These are phyloP conservation scores for Acrocephalus scirpaceus DNA, from an alignment of 2,797 vertebrate genomes.

Conservation along the genomic window DNA sequence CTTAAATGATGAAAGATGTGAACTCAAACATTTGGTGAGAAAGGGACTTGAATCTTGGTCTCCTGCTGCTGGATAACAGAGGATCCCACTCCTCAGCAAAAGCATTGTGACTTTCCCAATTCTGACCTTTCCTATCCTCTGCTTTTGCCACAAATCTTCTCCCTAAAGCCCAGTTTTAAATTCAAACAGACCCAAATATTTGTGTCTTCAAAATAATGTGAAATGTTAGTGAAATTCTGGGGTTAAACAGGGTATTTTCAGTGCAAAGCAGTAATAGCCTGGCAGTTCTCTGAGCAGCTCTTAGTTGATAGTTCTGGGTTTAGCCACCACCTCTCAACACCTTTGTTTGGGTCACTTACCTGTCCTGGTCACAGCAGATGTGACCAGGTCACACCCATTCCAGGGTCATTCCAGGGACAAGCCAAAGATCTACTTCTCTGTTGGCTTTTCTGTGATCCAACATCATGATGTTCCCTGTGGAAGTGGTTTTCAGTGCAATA, in stretches of 20 bases:
- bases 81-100: not conserved
- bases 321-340: not conserved
- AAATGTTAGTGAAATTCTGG: not conserved
- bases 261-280: not conserved
- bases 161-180: not conserved
- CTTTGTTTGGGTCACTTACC: not conserved
- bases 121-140: not conserved
- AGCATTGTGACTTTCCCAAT: rapidly evolving
- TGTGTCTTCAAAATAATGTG: not conserved
- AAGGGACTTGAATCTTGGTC: not conserved
- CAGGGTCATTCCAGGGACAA: not conserved
- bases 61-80: not conserved
- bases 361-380: not conserved
- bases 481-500: not conserved
- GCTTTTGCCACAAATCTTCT: not conserved
- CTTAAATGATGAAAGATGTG: not conserved
- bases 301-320: not conserved
- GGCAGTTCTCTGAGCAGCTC: not conserved
- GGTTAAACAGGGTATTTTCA: not conserved
- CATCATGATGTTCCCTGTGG: rapidly evolving
- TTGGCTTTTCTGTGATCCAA: not conserved
- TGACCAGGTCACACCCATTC: not conserved
- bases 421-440: not conserved
- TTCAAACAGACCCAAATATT: not conserved
- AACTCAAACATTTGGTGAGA: not conserved